Conservation (phyloP, 2,113 vertebrate genomes). For the Lepisosteus oculatus region DNA sequence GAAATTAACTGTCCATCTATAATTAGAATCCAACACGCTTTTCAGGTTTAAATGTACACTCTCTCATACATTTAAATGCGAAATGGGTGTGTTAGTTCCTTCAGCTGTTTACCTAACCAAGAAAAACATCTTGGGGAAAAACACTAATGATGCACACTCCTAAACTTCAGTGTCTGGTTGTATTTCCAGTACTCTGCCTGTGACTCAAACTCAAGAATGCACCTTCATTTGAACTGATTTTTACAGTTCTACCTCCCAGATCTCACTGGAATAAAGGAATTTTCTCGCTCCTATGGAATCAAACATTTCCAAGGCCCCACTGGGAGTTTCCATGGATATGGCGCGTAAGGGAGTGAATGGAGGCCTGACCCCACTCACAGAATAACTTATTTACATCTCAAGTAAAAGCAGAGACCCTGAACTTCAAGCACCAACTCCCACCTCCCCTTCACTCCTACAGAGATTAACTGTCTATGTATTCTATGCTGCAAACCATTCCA, state of each 20-base stretch:
- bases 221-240: background rate
- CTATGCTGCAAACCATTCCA: slow-evolving; percentile 48
- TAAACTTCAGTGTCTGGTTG: background rate
- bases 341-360: slow-evolving; percentile 60
- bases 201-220: background rate
- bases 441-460: slow-evolving; percentile 29
- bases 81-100: no score
- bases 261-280: slow-evolving; percentile 35
- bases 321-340: slow-evolving; percentile 70
- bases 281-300: slow-evolving; percentile 51
- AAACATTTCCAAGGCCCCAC: slow-evolving; percentile 51
- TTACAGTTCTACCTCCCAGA: background rate
- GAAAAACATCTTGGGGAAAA: no score
- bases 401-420: slow-evolving; percentile 57
- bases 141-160: no score
- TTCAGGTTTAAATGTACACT: no score
- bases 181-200: background rate
- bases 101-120: no score
- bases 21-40: no score
- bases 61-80: no score
- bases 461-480: slow-evolving; percentile 57
- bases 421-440: slow-evolving; percentile 38
- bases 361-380: slow-evolving; percentile 49
- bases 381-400: slow-evolving; percentile 74
- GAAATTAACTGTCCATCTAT: no score